Conservation (phyloP, 2,113 vertebrate genomes). For the Oophaga pumilio region DNA sequence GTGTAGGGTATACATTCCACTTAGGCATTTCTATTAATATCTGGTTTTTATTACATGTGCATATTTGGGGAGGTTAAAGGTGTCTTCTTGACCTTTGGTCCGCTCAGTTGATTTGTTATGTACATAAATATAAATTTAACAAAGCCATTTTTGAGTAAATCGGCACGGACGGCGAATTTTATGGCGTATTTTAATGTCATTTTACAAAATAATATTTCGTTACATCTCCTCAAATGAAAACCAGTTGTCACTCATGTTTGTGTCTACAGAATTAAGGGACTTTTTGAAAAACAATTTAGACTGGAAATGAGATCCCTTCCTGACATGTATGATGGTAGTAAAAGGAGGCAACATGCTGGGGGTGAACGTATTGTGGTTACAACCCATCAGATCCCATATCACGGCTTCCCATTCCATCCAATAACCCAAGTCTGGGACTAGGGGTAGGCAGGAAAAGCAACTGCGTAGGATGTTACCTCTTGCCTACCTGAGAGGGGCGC, state of each 20-base stretch:
- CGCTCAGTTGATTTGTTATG: neutral
- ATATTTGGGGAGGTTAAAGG: constrained; percentile 19
- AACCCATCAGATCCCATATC: neutral
- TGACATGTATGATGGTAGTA: neutral
- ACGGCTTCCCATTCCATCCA: neutral
- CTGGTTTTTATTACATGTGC: constrained; percentile 28
- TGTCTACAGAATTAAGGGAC: neutral
- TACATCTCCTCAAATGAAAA: neutral
- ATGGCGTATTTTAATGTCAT: neutral
- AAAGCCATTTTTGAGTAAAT: neutral
- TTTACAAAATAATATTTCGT: constrained; percentile 24
- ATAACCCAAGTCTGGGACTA: neutral
- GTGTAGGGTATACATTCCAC: neutral
- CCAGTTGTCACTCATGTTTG: neutral
- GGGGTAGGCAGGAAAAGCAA: too few species aligned
- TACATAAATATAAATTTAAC: neutral
- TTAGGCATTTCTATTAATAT: constrained; percentile 48
- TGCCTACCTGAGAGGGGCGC: too few species aligned
- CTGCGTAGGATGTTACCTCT: too few species aligned
- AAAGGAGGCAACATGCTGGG: neutral
- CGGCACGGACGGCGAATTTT: neutral
- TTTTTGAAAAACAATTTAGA: neutral
- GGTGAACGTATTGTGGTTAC: neutral
- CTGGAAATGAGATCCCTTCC: neutral
- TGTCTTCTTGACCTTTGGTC: constrained; percentile 10